Percentiles rank a stretch among this genome's conserved stretches.
phyloP scores from a whole-genome alignment of 2,888 invertebrate species.

The Cactoblastis cactorum region DNA sequence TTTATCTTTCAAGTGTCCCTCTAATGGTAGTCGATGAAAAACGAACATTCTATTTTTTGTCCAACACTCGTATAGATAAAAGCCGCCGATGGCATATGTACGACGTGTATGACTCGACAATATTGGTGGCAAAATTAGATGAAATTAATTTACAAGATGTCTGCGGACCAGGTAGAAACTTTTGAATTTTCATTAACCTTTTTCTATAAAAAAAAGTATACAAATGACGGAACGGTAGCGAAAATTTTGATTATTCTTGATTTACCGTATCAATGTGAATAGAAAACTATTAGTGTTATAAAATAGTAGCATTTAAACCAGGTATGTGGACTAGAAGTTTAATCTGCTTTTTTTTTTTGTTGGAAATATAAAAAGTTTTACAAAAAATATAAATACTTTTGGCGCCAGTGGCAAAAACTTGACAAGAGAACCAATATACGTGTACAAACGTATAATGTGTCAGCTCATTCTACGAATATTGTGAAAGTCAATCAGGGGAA shows the following conservation, averaged over 20 bases:
- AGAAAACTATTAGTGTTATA: conserved; percentile 61
- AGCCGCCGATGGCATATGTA: conserved; percentile 58
- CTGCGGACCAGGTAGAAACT: conserved; percentile 56
- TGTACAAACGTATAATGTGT: too few species aligned
- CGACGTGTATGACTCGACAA: conserved; percentile 64
- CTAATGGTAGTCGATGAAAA: conserved; percentile 67
- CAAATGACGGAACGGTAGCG: conserved; percentile 67
- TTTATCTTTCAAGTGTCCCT: conserved; percentile 69
- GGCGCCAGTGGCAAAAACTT: conserved; percentile 54
- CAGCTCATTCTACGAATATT: too few species aligned
- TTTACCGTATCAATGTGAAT: conserved; percentile 63
- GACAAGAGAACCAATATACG: conserved; percentile 17
- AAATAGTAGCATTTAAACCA: conserved; percentile 31
- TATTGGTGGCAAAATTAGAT: conserved; percentile 55
- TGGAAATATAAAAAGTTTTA: too few species aligned
- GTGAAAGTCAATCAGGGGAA: too few species aligned
- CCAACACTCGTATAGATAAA: conserved; percentile 44
- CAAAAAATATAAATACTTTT: too few species aligned
- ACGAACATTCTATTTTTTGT: conserved; percentile 50
- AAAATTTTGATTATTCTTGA: conserved; percentile 57
- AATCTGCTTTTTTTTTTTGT: conserved; percentile 35
- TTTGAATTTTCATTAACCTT: conserved; percentile 31
- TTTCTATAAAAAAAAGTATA: conserved; percentile 37
- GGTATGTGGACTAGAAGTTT: conserved; percentile 36
- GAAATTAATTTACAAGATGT: conserved; percentile 62